These are phyloP conservation scores for Carassius carassius DNA, from an alignment of 2,113 vertebrate genomes.

Conservation along the genomic window DNA sequence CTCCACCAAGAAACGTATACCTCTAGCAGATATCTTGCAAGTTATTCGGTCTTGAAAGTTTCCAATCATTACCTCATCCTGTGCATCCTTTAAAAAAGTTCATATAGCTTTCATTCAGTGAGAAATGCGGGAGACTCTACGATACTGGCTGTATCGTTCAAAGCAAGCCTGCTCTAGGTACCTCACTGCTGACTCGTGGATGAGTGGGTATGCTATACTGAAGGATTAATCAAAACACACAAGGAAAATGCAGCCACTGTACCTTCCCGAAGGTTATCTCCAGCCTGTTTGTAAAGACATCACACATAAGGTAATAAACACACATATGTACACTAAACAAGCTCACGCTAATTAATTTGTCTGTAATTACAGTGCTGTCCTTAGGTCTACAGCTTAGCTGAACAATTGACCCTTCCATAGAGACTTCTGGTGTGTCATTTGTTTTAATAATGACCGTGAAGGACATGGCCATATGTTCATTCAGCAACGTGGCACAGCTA, in stretches of 20 bases:
- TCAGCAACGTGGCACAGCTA: slow-evolving; percentile 17
- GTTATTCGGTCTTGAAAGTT: background rate
- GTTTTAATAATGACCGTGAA: slow-evolving; percentile 61
- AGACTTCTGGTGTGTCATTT: slow-evolving; percentile 28
- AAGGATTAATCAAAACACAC: slow-evolving; percentile 86
- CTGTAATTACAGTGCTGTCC: background rate
- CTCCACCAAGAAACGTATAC: background rate
- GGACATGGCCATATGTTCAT: slow-evolving; percentile 30
- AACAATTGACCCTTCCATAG: slow-evolving; percentile 41
- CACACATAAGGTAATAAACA: background rate
- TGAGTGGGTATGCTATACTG: slow-evolving; percentile 80
- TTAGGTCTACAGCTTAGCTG: slow-evolving; percentile 22
- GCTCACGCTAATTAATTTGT: slow-evolving; percentile 16
- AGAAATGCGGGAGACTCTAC: slow-evolving; percentile 74
- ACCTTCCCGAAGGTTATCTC: slow-evolving; percentile 80
- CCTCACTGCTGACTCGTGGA: slow-evolving; percentile 84
- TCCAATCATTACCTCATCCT: slow-evolving; percentile 79
- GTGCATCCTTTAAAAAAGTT: slow-evolving; percentile 82
- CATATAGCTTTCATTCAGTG: slow-evolving; percentile 88
- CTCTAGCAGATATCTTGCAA: background rate
- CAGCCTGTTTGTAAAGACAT: slow-evolving; percentile 74
- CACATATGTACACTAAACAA: background rate
- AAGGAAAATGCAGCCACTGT: slow-evolving; percentile 82
- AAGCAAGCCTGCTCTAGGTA: slow-evolving; percentile 92
- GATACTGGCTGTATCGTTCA: slow-evolving; percentile 84